Conservation (phyloP, 2,113 vertebrate species). For the Myrmecobius fasciatus region DNA sequence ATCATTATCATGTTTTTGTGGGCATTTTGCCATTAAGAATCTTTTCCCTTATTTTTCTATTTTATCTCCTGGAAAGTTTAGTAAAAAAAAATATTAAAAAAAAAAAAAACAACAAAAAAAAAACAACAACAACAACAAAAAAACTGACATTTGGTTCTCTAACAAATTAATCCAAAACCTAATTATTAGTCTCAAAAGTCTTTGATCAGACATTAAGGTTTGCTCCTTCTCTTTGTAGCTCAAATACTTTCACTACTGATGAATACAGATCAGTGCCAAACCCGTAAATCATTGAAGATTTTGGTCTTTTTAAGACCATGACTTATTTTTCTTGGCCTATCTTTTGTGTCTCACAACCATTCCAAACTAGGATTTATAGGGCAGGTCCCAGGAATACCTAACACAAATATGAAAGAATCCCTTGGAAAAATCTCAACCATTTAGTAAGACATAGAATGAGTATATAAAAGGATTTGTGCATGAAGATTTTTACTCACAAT, state of each 20-base stretch:
- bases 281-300: constrained; percentile 67
- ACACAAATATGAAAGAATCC: neutral
- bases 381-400: constrained; percentile 7
- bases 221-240: constrained; percentile 49
- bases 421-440: accelerated
- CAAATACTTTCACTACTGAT: constrained; percentile 60
- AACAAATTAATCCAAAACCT: constrained; percentile 48
- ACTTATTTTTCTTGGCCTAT: constrained; percentile 70
- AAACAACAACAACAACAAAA: neutral
- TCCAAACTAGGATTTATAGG: constrained; percentile 49
- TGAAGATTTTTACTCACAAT: neutral
- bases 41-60: neutral
- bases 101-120: no score
- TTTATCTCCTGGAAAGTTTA: neutral
- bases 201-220: constrained; percentile 69
- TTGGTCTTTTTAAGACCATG: constrained; percentile 53
- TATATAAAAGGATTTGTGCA: neutral
- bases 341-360: constrained; percentile 23
- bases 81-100: constrained; percentile 50
- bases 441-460: neutral
- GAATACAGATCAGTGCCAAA: constrained; percentile 64
- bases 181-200: constrained; percentile 68
- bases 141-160: constrained; percentile 60
- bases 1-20: neutral
- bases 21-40: constrained; percentile 9